Base-by-base conservation (phyloP, 2,888 invertebrate species). In the Minunthozetes semirufus region DNA sequence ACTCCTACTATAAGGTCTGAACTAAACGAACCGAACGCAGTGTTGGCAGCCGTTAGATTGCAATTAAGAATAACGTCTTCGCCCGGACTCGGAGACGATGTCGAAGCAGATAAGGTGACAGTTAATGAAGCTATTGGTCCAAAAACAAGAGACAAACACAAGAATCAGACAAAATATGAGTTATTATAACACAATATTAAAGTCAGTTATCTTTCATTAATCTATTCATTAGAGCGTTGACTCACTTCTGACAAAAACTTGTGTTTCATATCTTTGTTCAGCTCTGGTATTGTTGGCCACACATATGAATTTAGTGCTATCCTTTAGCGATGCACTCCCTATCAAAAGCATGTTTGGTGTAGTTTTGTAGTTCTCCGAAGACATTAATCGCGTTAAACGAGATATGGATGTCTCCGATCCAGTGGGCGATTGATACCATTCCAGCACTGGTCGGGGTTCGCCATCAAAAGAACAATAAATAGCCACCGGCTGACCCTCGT, bases 251-350 rank as follows among this genome's bases (percentile, higher is more conserved):
- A 79, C 78, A 63, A 78, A 71, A 22, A 79, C 75, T 38, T 76
- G 71, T 70, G 77, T 75, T 59, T 79, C 78, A 46, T 74, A 76
- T 74, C 78, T 77, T 11, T 77, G 77, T 61, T 78, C 77, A 8
- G 78, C 78, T 38, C 77, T 75, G 56, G 77, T 77, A 72, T 79
- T 79, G 71, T 79, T 79, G 59, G 79, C 78, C 22, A 78, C 72
- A 75, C 79, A 79, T n/a, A 77, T 75, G 72, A 78, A 78, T 68
- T 77, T 77, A 17, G 79, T 78, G 19, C 72, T 77, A 61, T 79
- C 79, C 19, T 63, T 53, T 38, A 19, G 33, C 11, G 75, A 50
- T 22, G 75, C 75, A 8, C 75, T 66, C 13, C 22, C 72, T 19
- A 76, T 72, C 42, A 71, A 48, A 33, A 76, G 68, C 71, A 46